Base-by-base conservation (phyloP, 2,888 invertebrate genomes). In the Dione juno region DNA sequence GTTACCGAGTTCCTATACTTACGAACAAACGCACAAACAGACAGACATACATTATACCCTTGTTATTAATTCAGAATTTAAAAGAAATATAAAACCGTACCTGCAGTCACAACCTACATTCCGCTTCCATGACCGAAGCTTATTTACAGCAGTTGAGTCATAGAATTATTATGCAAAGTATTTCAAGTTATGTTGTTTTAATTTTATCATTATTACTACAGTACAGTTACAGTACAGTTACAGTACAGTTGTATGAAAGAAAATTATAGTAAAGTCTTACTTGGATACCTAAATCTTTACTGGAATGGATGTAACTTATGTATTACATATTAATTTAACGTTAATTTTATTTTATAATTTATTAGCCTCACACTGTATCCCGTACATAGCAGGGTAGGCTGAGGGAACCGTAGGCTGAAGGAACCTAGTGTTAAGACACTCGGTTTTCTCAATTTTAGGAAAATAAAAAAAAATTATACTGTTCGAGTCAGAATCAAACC, bases 91-190 rank as follows among this genome's bases (percentile, higher is more conserved):
- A 54, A 57, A 40, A 1, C 40, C 53, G 13, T 28, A 53, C 2
- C 14, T 53, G 21, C 8, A 28, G 8, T 6, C 7, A 28, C 28
- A 11, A 19, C 57, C 3, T 19, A 6, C 57, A 57, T 57, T 57
- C 57, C 57, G 57, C 37, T 57, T 13, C 16, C 16, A 57, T 57
- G 57, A 57, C 37, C 6, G 40, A 57, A 57, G 37, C 57, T 57
- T 57, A 40, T 40, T 54, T 37, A 35, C 37, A 54, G 16, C 37
- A 6, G 57, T 57, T 40, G 57, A 57, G 37, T 57, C 57, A 57
- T 40, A 40, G 37, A 57, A 57, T 57, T 57, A 40, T 40, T 57
- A 57, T 57, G 40, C 16, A 37, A 35, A 53, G 14, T n/a, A 37
- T 54, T 35, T 54, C n/a, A 37, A 13, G 37, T 57, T 40, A 57